Conservation (phyloP, 1,140 invertebrate species). For the Hyles euphorbiae region DNA sequence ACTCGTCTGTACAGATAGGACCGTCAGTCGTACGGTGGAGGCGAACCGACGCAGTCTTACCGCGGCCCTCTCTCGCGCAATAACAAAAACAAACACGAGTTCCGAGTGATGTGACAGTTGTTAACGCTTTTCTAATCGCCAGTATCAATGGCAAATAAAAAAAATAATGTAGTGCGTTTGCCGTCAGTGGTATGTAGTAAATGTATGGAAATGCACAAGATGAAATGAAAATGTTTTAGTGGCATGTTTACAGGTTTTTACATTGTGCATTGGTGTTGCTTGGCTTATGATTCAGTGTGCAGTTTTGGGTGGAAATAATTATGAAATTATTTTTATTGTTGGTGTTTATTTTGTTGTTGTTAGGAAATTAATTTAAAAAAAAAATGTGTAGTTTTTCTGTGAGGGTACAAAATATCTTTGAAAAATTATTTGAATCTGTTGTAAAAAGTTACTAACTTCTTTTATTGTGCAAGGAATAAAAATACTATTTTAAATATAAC, state of each 20-base stretch:
- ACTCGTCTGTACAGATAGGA: neutral
- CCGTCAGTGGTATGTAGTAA: conserved; percentile 63
- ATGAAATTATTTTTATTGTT: no score
- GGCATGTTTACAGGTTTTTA: conserved; percentile 65
- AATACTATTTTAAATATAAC: no score
- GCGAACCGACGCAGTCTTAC: neutral
- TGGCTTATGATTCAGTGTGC: conserved; percentile 2
- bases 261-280: conserved; percentile 23
- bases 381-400: no score
- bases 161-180: conserved; percentile 62
- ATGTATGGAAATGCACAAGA: conserved; percentile 31
- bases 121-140: conserved; percentile 24
- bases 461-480: no score
- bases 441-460: no score
- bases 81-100: neutral
- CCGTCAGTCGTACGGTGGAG: conserved; percentile 1
- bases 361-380: no score
- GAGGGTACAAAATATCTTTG: no score
- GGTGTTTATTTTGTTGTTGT: no score
- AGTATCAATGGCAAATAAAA: conserved; percentile 59
- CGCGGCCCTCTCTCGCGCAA: neutral
- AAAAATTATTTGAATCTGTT: no score
- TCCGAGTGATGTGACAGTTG: conserved; percentile 11
- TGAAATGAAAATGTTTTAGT: conserved; percentile 32
- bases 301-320: no score